These are phyloP conservation scores for Rhinogobius similis DNA, from an alignment of 2,113 vertebrate species.

Conservation along the genomic window DNA sequence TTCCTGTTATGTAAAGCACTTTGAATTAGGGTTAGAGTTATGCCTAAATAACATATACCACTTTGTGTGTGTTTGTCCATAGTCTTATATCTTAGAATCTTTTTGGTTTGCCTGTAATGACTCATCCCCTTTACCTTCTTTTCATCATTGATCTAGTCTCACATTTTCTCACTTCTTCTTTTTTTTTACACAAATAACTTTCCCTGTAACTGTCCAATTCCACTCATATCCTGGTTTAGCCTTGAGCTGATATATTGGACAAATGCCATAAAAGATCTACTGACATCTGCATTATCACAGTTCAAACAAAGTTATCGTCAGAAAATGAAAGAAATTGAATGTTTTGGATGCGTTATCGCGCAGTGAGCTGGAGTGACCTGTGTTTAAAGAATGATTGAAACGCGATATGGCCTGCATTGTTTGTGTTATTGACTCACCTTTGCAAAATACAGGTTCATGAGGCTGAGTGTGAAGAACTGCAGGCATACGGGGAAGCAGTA, in stretches of 20 bases:
- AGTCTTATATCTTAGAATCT: no score
- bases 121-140: no score
- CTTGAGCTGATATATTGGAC: background rate
- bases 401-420: background rate
- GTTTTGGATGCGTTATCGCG: background rate
- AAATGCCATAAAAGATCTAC: background rate
- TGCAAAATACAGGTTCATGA: conserved; percentile 97
- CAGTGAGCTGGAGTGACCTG: background rate
- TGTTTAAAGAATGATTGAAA: background rate
- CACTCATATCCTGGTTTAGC: background rate
- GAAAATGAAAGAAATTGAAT: background rate
- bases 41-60: no score
- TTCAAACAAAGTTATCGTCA: background rate
- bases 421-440: conserved; percentile 86
- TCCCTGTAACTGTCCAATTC: background rate
- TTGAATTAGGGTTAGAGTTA: no score
- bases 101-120: no score
- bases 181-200: background rate
- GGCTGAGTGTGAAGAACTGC: conserved; percentile 96
- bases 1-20: no score
- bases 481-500: conserved; percentile 98
- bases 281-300: background rate
- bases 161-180: no score
- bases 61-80: no score
- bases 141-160: no score